Percentiles rank a stretch among this genome's conserved stretches.
Evolutionary conservation across 2,113 vertebrate genomes (phyloP).

Genomic region (Gobiocypris rarus): DNA sequence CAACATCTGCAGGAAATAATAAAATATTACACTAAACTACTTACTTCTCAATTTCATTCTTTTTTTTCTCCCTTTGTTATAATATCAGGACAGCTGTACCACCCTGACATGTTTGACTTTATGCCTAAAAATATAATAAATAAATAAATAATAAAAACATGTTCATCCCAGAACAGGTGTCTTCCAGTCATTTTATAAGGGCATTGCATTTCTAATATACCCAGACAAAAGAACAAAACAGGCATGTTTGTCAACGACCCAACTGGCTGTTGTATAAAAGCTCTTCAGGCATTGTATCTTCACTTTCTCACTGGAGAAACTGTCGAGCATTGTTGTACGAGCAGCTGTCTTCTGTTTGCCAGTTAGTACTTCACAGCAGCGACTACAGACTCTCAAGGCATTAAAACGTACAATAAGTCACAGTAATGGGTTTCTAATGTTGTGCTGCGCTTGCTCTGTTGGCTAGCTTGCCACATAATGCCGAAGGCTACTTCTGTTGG

Average conservation of each 20-base stretch:
- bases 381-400: slow-evolving; percentile 29
- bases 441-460: slow-evolving; percentile 4
- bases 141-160: neutral
- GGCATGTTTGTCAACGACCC: neutral
- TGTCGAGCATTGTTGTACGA: neutral
- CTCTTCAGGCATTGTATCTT: neutral
- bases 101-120: neutral
- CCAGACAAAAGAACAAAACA: neutral
- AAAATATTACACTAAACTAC: neutral
- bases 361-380: slow-evolving; percentile 13
- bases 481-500: slow-evolving; percentile 39
- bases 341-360: slow-evolving; percentile 35
- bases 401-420: slow-evolving; percentile 28
- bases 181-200: neutral
- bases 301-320: neutral
- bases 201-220: neutral
- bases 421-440: slow-evolving; percentile 37
- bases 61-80: too few species aligned
- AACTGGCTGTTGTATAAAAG: neutral
- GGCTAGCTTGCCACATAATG: slow-evolving; percentile 4
- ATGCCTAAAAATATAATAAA: neutral
- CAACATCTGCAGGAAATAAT: too few species aligned
- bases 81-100: neutral
- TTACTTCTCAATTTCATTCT: neutral
- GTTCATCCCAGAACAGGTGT: neutral